phyloP scores from a whole-genome alignment of 2,888 invertebrate genomes.

The Andrena trimmerana region DNA sequence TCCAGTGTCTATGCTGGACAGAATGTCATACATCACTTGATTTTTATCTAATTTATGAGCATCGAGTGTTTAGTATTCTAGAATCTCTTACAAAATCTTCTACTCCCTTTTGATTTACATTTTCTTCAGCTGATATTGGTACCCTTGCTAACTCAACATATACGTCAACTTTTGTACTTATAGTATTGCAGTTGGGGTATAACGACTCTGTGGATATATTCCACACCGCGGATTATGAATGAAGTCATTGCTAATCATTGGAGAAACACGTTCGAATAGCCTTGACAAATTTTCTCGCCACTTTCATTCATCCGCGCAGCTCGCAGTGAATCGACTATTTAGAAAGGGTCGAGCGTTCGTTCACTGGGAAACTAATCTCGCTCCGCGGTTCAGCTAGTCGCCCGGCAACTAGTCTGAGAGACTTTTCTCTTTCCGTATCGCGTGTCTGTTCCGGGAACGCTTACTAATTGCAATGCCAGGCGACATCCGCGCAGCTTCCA shows the following conservation, averaged over 20 bases:
- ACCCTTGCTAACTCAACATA: no score
- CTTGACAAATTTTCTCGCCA: slow-evolving; percentile 56
- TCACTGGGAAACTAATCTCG: slow-evolving; percentile 29
- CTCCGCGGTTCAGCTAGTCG: slow-evolving; percentile 40
- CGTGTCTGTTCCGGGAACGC: slow-evolving; percentile 67
- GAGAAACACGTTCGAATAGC: slow-evolving; percentile 14
- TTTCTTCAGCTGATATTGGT: no score
- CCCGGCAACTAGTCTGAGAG: slow-evolving; percentile 31
- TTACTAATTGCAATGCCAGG: slow-evolving; percentile 47
- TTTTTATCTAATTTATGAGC: slow-evolving; percentile 35
- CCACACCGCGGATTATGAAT: slow-evolving; percentile 15
- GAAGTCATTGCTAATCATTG: slow-evolving; percentile 22
- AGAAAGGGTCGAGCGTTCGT: slow-evolving; percentile 58
- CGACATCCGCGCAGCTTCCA: slow-evolving; percentile 37
- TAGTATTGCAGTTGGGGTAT: no score
- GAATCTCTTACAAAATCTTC: no score
- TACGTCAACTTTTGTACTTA: no score
- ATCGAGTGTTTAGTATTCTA: neutral
- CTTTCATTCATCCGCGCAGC: slow-evolving; percentile 52
- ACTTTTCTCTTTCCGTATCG: slow-evolving; percentile 59
- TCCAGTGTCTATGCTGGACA: slow-evolving; percentile 24
- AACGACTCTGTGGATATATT: no score
- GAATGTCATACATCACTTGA: slow-evolving; percentile 54
- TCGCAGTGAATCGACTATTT: slow-evolving; percentile 27
- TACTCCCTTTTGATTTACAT: no score